These are phyloP conservation scores for Andrena minutula DNA, from an alignment of 2,888 invertebrate species.

Conservation along the genomic window DNA sequence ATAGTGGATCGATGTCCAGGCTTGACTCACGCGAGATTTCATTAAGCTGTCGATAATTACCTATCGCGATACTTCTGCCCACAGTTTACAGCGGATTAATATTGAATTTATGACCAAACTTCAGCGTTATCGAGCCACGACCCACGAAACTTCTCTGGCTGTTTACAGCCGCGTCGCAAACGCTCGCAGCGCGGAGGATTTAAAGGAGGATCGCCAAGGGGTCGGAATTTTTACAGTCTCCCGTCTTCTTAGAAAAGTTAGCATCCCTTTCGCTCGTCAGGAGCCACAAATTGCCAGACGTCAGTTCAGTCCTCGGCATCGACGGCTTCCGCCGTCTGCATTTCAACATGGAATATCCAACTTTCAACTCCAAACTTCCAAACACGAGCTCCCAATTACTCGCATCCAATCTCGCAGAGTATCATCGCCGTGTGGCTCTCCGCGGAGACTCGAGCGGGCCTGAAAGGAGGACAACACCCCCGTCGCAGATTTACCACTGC, in stretches of 20 bases:
- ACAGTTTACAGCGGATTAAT: constrained; percentile 68
- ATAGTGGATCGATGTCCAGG: constrained; percentile 17
- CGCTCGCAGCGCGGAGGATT: constrained; percentile 23
- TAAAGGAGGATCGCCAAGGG: neutral
- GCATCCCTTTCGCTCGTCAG: neutral
- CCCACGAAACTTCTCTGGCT: constrained; percentile 58
- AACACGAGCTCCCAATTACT: too few species aligned
- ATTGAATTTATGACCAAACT: constrained; percentile 70
- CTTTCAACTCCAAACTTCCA: too few species aligned
- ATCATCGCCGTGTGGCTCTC: too few species aligned
- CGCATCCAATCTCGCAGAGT: too few species aligned
- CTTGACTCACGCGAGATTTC: constrained; percentile 53
- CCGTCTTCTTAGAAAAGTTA: constrained; percentile 10
- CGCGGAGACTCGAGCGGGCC: too few species aligned
- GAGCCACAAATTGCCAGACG: too few species aligned
- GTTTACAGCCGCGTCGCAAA: constrained; percentile 58
- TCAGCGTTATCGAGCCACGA: constrained; percentile 61
- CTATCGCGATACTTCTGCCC: constrained; percentile 56
- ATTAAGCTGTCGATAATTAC: constrained; percentile 56
- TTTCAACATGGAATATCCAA: too few species aligned
- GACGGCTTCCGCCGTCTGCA: too few species aligned
- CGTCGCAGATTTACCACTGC: neutral
- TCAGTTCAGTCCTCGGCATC: too few species aligned
- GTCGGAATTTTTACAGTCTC: neutral
- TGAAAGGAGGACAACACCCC: neutral